Conservation (phyloP, 2,113 vertebrate genomes). For the Pollachius pollachius region DNA sequence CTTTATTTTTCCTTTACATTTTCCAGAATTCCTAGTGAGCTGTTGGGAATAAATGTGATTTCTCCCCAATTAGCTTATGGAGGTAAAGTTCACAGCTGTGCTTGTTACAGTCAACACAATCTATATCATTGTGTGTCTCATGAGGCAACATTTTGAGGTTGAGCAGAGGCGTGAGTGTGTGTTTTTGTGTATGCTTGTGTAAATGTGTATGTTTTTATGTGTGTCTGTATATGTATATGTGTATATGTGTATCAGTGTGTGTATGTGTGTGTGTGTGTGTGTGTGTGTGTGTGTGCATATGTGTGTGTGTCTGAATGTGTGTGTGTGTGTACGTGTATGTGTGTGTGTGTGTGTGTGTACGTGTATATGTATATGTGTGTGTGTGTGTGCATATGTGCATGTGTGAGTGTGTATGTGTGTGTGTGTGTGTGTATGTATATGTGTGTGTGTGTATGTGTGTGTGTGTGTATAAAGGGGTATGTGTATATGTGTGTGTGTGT, state of each 20-base stretch:
- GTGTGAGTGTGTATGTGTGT: background rate
- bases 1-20: too few species aligned
- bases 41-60: too few species aligned
- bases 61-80: too few species aligned
- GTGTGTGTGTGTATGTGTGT: background rate
- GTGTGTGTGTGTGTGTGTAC: background rate
- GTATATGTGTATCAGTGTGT: background rate
- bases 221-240: background rate
- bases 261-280: background rate
- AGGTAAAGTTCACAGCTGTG: too few species aligned
- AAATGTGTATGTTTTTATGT: background rate
- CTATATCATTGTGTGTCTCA: too few species aligned
- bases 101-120: too few species aligned
- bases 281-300: background rate
- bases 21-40: too few species aligned
- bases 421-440: background rate
- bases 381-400: too few species aligned
- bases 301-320: background rate
- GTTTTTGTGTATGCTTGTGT: background rate
- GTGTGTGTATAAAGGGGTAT: background rate
- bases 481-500: background rate
- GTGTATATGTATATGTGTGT: too few species aligned
- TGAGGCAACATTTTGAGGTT: too few species aligned
- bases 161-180: background rate
- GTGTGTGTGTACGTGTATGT: background rate